A percentile compares a stretch with the other conserved stretches of the same genome.
phyloP scores from a whole-genome alignment of 30 jellyfish, hydroid and myxozoan species.

The Chrysaora quinquecirrha region DNA sequence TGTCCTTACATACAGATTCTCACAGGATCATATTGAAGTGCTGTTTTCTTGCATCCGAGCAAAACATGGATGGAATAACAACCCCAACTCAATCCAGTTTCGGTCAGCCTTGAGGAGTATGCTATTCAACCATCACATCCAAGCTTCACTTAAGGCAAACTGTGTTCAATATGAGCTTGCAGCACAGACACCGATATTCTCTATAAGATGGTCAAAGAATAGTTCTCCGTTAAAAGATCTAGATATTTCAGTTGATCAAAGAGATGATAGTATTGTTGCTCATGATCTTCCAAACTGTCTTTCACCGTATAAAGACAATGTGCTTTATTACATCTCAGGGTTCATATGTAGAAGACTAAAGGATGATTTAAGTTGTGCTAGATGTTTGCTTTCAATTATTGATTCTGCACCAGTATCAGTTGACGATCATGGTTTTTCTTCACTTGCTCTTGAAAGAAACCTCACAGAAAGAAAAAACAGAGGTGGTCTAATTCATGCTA shows the following conservation, averaged over 20 bases:
- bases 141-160: conserved; percentile 41
- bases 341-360: conserved; percentile 18
- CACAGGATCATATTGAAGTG: conserved; percentile 61
- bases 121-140: conserved; percentile 10
- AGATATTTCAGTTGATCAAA: not conserved
- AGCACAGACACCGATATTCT: conserved; percentile 36
- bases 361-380: not conserved
- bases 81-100: conserved; percentile 51
- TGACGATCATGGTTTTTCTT: conserved; percentile 6
- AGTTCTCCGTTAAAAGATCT: not conserved
- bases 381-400: not conserved
- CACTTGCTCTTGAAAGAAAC: not conserved
- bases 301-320: conserved; percentile 21
- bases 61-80: conserved; percentile 40
- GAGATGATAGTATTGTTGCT: not conserved
- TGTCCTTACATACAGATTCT: conserved; percentile 53
- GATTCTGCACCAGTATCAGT: not conserved
- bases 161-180: conserved; percentile 47
- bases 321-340: conserved; percentile 41
- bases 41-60: conserved; percentile 29
- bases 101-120: conserved; percentile 12
- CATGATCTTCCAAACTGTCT: not conserved
- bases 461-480: conserved; percentile 12
- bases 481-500: conserved; percentile 32
- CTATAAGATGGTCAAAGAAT: conserved; percentile 34